Percentiles rank a stretch among this genome's conserved stretches.
Conservation (phyloP, 2,888 invertebrate species). For the Notodonta dromedarius region DNA sequence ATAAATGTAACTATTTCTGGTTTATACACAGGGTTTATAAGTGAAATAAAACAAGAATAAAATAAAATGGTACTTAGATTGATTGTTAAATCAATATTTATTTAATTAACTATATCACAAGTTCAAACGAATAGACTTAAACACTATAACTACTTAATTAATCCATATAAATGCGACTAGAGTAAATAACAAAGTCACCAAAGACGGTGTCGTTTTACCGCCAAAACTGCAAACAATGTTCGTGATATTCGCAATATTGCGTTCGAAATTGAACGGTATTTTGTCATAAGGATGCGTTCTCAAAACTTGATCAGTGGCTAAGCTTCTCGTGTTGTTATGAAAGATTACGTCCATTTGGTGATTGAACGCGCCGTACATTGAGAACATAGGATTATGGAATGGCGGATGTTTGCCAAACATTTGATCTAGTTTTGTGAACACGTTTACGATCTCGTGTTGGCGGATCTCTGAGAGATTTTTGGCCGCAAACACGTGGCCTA, state of each 20-base stretch:
- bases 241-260: conserved; percentile 47
- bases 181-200: conserved; percentile 46
- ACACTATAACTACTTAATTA: conserved; percentile 17
- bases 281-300: conserved; percentile 62
- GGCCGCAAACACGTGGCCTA: conserved; percentile 87
- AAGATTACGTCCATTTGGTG: conserved; percentile 87
- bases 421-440: conserved; percentile 87
- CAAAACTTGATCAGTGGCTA: conserved; percentile 59
- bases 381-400: conserved; percentile 85
- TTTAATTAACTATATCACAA: neutral
- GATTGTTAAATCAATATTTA: no score
- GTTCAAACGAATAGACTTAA: neutral
- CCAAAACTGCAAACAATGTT: conserved; percentile 53
- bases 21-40: no score
- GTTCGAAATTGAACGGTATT: conserved; percentile 72
- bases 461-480: conserved; percentile 82
- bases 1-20: no score
- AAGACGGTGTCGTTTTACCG: conserved; percentile 45
- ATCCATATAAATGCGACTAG: conserved; percentile 54
- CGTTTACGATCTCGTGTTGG: conserved; percentile 87
- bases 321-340: conserved; percentile 79
- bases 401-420: conserved; percentile 86
- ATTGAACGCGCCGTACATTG: conserved; percentile 88
- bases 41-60: neutral
- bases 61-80: neutral